Percentiles rank a stretch among this genome's conserved stretches.
Conservation (phyloP, 64 coral and sea anemone genomes). For the Astreopora myriophthalma region DNA sequence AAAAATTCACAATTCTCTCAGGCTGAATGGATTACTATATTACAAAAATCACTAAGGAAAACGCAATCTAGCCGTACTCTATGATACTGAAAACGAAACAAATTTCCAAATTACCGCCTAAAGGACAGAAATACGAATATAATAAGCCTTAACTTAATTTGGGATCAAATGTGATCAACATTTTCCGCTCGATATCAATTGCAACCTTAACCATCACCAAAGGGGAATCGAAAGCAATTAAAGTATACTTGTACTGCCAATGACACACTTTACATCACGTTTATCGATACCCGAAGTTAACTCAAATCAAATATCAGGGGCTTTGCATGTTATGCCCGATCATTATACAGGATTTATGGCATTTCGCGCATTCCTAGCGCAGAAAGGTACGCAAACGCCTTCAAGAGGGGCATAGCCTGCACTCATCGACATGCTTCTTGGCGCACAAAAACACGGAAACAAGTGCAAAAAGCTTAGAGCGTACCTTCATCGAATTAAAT, state of each 20-base stretch:
- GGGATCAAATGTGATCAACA: not conserved
- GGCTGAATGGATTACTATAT: not conserved
- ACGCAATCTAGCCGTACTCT: not conserved
- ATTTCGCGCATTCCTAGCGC: not conserved
- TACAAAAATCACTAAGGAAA: not conserved
- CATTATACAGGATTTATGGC: not conserved
- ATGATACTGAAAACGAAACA: not conserved
- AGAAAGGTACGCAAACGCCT: not conserved
- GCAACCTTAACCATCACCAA: not conserved
- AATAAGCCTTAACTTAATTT: too few relatives aligned
- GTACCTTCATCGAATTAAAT: not conserved
- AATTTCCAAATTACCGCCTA: not conserved
- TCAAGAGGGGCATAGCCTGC: not conserved
- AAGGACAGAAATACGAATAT: not conserved
- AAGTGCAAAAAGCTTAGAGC: not conserved
- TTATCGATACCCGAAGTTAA: not conserved
- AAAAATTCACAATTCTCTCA: not conserved
- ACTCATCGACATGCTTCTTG: not conserved
- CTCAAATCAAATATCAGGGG: not conserved
- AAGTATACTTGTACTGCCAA: not conserved
- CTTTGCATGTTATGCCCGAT: not conserved
- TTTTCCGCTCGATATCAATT: not conserved
- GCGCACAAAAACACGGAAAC: slow-evolving; percentile 28
- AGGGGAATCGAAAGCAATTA: not conserved
- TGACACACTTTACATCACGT: not conserved